Conservation (phyloP, 2,113 vertebrate genomes). For the Synodontis membranacea region DNA sequence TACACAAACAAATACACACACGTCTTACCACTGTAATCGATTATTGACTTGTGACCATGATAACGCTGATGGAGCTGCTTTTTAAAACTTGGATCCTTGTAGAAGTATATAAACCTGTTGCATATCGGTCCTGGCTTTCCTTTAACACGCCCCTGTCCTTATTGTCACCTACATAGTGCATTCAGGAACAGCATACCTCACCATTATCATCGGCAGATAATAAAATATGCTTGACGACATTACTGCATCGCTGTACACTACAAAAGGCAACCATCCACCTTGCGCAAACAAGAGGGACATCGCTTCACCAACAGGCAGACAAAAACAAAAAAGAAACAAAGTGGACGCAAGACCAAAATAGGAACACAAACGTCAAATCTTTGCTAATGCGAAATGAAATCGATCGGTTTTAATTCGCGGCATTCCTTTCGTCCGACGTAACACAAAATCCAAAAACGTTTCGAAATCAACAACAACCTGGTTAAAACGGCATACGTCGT, state of each 20-base stretch:
- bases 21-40: slow-evolving; percentile 9
- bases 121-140: neutral
- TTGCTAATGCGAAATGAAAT: neutral
- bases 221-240: slow-evolving; percentile 20
- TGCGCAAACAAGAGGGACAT: slow-evolving; percentile 38
- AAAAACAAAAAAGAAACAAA: slow-evolving; percentile 8
- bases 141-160: neutral
- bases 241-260: slow-evolving; percentile 8
- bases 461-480: neutral
- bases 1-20: slow-evolving; percentile 3
- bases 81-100: neutral
- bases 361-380: neutral
- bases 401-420: neutral
- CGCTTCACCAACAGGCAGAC: slow-evolving; percentile 21
- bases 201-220: neutral
- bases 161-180: neutral
- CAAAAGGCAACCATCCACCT: slow-evolving; percentile 13
- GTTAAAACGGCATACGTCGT: neutral
- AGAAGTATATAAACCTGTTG: neutral
- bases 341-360: neutral
- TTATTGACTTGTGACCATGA: neutral
- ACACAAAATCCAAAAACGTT: neutral
- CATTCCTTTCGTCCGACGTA: neutral
- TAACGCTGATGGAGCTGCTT: neutral
- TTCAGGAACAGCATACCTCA: slow-evolving; percentile 4